These are phyloP conservation scores for Tupaia tana DNA, from an alignment of 2,113 vertebrate genomes.

Conservation along the genomic window DNA sequence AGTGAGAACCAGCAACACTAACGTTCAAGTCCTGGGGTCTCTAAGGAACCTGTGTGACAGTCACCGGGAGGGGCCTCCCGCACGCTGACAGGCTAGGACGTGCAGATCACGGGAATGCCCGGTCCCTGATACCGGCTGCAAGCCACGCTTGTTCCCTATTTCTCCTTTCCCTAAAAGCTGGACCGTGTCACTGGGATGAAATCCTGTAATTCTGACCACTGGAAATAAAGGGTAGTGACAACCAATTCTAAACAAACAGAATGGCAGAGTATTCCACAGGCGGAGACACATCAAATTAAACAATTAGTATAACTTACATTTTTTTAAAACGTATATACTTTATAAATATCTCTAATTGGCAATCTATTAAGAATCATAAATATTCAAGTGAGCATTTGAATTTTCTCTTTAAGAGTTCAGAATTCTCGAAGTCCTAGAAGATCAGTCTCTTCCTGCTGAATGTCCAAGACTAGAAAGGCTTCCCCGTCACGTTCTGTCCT, in stretches of 20 bases:
- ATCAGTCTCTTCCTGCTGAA: constrained; percentile 82
- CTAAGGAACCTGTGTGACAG: not conserved
- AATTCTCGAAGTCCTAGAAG: constrained; percentile 84
- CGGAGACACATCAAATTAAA: constrained; percentile 76
- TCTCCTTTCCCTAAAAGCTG: constrained; percentile 36
- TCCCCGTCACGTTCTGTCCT: constrained; percentile 73
- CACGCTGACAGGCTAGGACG: not conserved
- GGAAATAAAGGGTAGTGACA: constrained; percentile 64
- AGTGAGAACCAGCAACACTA: not conserved
- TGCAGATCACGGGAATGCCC: too few species aligned
- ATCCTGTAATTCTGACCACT: constrained; percentile 58
- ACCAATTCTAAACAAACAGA: constrained; percentile 54
- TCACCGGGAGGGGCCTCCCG: constrained; percentile 43
- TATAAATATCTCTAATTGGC: constrained; percentile 87
- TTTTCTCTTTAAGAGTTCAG: constrained; percentile 82
- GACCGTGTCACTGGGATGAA: constrained; percentile 33
- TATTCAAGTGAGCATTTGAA: constrained; percentile 88
- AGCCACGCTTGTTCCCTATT: constrained; percentile 33
- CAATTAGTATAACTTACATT: constrained; percentile 86
- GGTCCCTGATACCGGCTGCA: constrained; percentile 28
- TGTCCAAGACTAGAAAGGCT: constrained; percentile 76
- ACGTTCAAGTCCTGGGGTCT: not conserved
- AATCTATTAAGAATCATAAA: constrained; percentile 85
- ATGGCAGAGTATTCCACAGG: constrained; percentile 65
- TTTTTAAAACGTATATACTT: constrained; percentile 85